These are phyloP conservation scores for Pseudococcus longispinus DNA, from an alignment of 2,888 invertebrate genomes.

Conservation along the genomic window DNA sequence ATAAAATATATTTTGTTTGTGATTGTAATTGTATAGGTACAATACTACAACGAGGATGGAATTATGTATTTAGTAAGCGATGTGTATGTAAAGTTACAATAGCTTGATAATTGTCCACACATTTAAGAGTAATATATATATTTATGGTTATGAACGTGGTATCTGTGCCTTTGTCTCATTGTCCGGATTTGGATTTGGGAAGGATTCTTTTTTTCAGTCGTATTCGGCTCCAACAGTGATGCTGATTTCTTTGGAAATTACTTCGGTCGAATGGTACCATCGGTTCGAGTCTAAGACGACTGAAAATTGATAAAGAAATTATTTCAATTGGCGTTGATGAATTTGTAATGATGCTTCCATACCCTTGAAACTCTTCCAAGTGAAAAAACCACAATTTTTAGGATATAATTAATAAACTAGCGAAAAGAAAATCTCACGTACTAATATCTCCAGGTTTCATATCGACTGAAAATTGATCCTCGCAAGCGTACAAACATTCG, in stretches of 20 bases:
- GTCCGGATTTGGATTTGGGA: not conserved
- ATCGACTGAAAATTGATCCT: constrained; percentile 69
- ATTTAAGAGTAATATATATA: constrained; percentile 18
- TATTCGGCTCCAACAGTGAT: constrained; percentile 96
- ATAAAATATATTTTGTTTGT: constrained; percentile 51
- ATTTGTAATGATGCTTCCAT: too few relatives aligned
- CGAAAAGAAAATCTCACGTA: constrained; percentile 67
- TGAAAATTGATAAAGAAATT: constrained; percentile 30
- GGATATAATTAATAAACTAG: too few relatives aligned
- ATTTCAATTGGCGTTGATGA: not conserved
- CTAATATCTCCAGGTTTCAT: constrained; percentile 90
- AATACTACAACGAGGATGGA: not conserved
- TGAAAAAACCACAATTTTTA: too few relatives aligned
- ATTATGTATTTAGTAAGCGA: constrained; percentile 28
- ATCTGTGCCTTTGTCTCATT: not conserved
- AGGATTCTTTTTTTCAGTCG: constrained; percentile 69
- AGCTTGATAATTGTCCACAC: constrained; percentile 41
- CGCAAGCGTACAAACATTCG: constrained; percentile 85
- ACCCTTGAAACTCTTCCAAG: too few relatives aligned
- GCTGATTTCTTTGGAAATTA: constrained; percentile 87
- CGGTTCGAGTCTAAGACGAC: constrained; percentile 73
- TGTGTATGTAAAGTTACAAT: constrained; percentile 36
- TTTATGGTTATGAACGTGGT: not conserved
- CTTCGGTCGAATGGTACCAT: constrained; percentile 93
- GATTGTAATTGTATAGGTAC: constrained; percentile 38